Evolutionary conservation across 35 echinoderm and acorn worm genomes (phyloP).

Genomic region (Stichopus chloronotus): DNA sequence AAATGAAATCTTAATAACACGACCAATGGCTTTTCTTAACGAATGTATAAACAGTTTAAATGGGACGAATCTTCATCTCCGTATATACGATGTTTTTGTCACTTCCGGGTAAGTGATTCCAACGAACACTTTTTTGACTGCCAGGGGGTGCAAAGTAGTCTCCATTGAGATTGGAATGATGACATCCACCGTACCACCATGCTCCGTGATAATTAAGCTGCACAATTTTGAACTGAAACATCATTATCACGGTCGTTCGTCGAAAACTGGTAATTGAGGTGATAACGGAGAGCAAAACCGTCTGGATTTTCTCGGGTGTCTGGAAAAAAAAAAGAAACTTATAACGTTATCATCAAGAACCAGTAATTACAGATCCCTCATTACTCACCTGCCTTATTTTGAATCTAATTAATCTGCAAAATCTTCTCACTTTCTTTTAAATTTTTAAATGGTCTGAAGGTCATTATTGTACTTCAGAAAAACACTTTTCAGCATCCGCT

Average conservation of each 20-base stretch:
- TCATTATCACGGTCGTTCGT: slow-evolving; percentile 1
- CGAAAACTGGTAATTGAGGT: not conserved
- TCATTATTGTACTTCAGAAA: no score
- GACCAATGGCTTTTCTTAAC: no score
- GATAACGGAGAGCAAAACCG: slow-evolving; percentile 9
- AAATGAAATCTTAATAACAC: no score
- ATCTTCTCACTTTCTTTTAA: no score
- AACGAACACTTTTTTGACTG: not conserved
- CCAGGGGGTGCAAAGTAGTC: not conserved
- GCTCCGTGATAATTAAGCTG: not conserved
- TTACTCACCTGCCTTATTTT: no score
- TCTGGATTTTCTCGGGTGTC: not conserved
- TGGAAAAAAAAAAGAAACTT: not conserved
- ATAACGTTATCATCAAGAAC: no score
- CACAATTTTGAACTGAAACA: not conserved
- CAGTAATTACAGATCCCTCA: no score
- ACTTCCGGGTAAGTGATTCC: not conserved
- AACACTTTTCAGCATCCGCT: no score
- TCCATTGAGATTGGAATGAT: not conserved
- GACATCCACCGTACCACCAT: not conserved
- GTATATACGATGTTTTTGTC: not conserved
- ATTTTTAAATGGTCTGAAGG: no score
- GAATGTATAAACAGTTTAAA: no score
- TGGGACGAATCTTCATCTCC: not conserved
- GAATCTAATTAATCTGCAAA: no score